These are phyloP conservation scores for Helobdella robusta DNA, from an alignment of 2,888 invertebrate species.

Conservation along the genomic window DNA sequence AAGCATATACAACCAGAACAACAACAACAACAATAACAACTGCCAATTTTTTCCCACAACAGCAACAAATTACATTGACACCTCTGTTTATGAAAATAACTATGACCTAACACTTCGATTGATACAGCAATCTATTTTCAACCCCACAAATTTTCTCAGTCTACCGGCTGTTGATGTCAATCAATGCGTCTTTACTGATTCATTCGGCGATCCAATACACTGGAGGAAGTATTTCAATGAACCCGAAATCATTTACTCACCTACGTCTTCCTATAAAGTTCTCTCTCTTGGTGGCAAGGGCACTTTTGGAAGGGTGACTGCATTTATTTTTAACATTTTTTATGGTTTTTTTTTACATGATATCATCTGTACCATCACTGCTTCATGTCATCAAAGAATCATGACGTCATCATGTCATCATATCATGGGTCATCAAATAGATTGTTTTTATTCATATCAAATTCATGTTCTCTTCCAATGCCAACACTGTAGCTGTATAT, in stretches of 20 bases:
- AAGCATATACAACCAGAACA: too few relatives aligned
- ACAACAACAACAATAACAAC: not conserved
- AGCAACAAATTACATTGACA: not conserved
- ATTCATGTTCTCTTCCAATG: not conserved
- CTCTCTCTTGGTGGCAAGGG: slow-evolving; percentile 97
- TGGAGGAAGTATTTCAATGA: too few relatives aligned
- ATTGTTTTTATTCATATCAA: slow-evolving; percentile 48
- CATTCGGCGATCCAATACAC: too few relatives aligned
- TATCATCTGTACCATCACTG: too few relatives aligned
- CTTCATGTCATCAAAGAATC: too few relatives aligned
- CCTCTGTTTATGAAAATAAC: not conserved
- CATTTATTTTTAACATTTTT: too few relatives aligned
- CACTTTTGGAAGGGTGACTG: slow-evolving; percentile 93
- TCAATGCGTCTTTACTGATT: slow-evolving; percentile 2
- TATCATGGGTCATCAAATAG: slow-evolving; percentile 99
- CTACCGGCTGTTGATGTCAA: slow-evolving; percentile 7
- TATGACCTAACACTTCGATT: not conserved
- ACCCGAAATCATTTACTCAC: slow-evolving; percentile 59
- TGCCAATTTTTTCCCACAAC: not conserved
- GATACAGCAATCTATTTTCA: not conserved
- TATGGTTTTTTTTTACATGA: too few relatives aligned
- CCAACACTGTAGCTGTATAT: not conserved
- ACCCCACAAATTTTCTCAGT: not conserved
- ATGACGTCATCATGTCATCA: too few relatives aligned
- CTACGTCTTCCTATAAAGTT: slow-evolving; percentile 74